These are phyloP conservation scores for Lithodes maja DNA, from an alignment of 2,888 invertebrate genomes.

Conservation along the genomic window DNA sequence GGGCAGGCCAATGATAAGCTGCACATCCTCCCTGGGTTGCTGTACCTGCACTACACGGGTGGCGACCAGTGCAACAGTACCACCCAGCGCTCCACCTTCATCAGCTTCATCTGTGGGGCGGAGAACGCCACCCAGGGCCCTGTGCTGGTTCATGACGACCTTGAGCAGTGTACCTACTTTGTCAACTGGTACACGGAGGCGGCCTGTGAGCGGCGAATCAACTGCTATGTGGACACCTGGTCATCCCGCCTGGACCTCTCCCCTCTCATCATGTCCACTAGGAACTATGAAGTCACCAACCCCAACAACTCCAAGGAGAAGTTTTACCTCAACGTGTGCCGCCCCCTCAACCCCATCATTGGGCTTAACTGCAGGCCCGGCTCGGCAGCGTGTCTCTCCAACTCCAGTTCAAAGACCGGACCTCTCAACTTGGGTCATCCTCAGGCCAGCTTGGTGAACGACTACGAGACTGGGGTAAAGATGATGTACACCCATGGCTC, in stretches of 20 bases:
- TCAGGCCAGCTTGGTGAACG: constrained; percentile 28
- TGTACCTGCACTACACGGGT: constrained; percentile 60
- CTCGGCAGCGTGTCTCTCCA: constrained; percentile 55
- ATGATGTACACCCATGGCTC: constrained; percentile 65
- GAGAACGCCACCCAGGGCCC: constrained; percentile 54
- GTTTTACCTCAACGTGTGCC: constrained; percentile 66
- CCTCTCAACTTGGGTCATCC: constrained; percentile 51
- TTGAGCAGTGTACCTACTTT: constrained; percentile 57
- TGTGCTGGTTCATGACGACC: constrained; percentile 55
- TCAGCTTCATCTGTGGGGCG: constrained; percentile 68
- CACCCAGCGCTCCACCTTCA: constrained; percentile 52
- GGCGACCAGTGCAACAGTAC: constrained; percentile 52
- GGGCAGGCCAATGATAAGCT: constrained; percentile 57
- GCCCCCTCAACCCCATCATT: constrained; percentile 64
- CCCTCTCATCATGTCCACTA: constrained; percentile 54
- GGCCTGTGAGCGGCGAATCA: constrained; percentile 63
- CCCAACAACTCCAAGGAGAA: constrained; percentile 53
- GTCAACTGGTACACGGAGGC: constrained; percentile 67
- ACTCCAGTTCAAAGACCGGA: not conserved
- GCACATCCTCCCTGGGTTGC: constrained; percentile 48
- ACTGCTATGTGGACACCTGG: constrained; percentile 64
- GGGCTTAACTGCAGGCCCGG: constrained; percentile 62
- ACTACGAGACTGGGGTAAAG: constrained; percentile 28
- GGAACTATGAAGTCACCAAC: constrained; percentile 59
- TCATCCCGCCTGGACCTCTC: constrained; percentile 55